Conservation (phyloP, 2,797 vertebrate species). For the Ptychobarbus kaznakovi region DNA sequence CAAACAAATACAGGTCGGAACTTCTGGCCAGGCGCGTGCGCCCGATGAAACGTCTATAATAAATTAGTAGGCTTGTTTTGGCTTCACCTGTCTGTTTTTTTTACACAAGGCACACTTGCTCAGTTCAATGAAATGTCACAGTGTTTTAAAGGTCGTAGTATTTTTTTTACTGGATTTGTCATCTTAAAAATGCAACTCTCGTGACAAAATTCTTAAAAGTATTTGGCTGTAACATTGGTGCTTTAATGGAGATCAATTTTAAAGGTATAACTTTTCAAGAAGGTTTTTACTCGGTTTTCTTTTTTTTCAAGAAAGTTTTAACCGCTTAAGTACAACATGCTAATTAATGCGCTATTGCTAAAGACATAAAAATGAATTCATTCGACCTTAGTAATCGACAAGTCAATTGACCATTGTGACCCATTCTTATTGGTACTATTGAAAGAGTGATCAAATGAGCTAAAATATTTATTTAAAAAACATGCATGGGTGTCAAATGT, state of each 20-base stretch:
- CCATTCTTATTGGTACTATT: background rate
- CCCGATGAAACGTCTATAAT: no score
- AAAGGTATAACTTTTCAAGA: background rate
- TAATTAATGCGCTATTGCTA: background rate
- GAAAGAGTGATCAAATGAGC: background rate
- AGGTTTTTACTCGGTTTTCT: background rate
- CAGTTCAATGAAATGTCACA: conserved; percentile 6
- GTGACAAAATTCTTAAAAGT: background rate
- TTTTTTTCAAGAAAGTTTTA: background rate
- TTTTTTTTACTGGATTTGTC: background rate
- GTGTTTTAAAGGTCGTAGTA: background rate
- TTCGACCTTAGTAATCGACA: no score
- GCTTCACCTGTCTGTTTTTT: background rate
- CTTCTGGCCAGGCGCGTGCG: no score
- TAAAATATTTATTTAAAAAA: background rate
- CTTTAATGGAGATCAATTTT: background rate
- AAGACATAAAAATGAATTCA: background rate
- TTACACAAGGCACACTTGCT: background rate
- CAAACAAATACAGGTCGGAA: no score
- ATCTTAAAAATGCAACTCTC: background rate
- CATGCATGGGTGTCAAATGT: background rate
- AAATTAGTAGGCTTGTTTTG: background rate
- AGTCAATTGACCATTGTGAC: background rate
- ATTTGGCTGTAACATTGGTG: background rate
- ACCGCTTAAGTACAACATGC: background rate